phyloP scores from a whole-genome alignment of 2,888 invertebrate genomes.

The Syritta pipiens region DNA sequence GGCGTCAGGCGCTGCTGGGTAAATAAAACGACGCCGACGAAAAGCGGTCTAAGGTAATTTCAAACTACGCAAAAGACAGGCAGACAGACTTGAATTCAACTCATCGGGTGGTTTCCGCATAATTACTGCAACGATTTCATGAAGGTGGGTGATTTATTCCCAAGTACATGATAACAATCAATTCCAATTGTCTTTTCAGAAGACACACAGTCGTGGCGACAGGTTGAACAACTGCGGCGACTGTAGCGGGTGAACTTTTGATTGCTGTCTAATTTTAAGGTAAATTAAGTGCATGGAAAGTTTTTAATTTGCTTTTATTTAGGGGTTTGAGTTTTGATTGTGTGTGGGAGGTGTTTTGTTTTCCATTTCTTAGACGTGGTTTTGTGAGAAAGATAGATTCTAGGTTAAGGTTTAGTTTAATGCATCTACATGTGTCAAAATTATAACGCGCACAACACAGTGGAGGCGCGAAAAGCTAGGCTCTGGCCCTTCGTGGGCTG shows the following conservation, averaged over 20 bases:
- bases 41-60: too few relatives aligned
- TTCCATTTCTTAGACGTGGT: too few relatives aligned
- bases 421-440: too few relatives aligned
- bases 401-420: too few relatives aligned
- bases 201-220: slow-evolving; percentile 21
- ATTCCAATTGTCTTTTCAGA: slow-evolving; percentile 55
- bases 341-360: neutral
- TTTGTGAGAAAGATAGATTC: too few relatives aligned
- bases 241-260: slow-evolving; percentile 11
- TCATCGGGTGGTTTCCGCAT: slow-evolving; percentile 62
- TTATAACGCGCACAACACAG: too few relatives aligned
- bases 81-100: slow-evolving; percentile 28
- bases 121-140: slow-evolving; percentile 59
- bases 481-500: too few relatives aligned
- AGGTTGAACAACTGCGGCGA: neutral
- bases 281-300: slow-evolving; percentile 4
- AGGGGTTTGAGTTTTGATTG: neutral
- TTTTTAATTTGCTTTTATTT: neutral
- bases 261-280: slow-evolving; percentile 21
- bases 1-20: neutral
- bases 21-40: too few relatives aligned
- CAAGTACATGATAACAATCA: slow-evolving; percentile 54
- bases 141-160: slow-evolving; percentile 63
- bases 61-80: slow-evolving; percentile 33
- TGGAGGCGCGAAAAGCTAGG: too few relatives aligned